phyloP scores from a whole-genome alignment of 2,888 invertebrate genomes.

The Ennomos quercinarius region DNA sequence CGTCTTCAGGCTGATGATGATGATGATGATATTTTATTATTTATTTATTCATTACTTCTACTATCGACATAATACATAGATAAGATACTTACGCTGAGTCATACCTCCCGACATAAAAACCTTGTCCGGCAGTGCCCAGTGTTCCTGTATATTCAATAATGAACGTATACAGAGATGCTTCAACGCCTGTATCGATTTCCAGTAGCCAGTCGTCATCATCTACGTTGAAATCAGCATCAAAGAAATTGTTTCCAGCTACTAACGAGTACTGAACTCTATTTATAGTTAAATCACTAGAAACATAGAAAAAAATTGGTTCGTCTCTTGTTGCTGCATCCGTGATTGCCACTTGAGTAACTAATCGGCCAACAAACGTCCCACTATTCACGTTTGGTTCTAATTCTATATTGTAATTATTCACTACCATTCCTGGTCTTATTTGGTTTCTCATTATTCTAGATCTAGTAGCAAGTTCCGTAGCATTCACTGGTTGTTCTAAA shows the following conservation, averaged over 20 bases:
- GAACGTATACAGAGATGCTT: slow-evolving; percentile 50
- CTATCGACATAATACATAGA: too few relatives aligned
- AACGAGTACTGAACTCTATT: slow-evolving; percentile 50
- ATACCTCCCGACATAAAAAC: slow-evolving; percentile 54
- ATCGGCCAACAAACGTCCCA: slow-evolving; percentile 53
- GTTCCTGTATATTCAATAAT: slow-evolving; percentile 56
- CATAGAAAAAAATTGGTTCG: slow-evolving; percentile 53
- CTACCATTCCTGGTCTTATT: slow-evolving; percentile 60
- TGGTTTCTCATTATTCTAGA: slow-evolving; percentile 38
- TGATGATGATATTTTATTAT: too few relatives aligned
- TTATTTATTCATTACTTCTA: too few relatives aligned
- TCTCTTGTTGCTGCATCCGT: slow-evolving; percentile 46
- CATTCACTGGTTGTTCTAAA: slow-evolving; percentile 7
- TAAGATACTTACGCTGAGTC: slow-evolving; percentile 51
- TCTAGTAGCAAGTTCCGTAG: background rate
- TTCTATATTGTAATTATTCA: slow-evolving; percentile 52
- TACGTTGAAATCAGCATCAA: slow-evolving; percentile 38
- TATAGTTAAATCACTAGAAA: slow-evolving; percentile 47
- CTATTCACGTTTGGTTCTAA: slow-evolving; percentile 47
- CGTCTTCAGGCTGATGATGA: too few relatives aligned
- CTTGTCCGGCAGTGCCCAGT: slow-evolving; percentile 45
- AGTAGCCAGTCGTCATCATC: slow-evolving; percentile 52
- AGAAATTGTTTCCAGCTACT: slow-evolving; percentile 41
- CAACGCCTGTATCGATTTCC: slow-evolving; percentile 49
- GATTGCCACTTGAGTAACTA: slow-evolving; percentile 49